Evolutionary conservation across 2,888 invertebrate species (phyloP).

Genomic region (Zelleria hepariella): DNA sequence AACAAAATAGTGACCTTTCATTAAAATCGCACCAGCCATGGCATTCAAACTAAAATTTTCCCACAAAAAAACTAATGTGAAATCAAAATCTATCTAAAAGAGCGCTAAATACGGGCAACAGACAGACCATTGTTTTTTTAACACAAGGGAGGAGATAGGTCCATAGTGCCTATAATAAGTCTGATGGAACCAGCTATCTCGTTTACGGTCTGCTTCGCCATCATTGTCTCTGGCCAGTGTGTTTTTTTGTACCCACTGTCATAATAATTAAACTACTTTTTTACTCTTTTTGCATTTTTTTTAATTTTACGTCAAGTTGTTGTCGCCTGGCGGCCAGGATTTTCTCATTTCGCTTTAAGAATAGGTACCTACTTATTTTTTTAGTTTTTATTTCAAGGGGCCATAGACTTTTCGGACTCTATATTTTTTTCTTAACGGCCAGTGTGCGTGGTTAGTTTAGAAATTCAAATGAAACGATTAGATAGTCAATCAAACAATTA

Average conservation of each 20-base stretch:
- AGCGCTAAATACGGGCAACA: neutral
- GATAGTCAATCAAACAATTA: neutral
- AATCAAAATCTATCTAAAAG: neutral
- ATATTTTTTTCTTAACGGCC: neutral
- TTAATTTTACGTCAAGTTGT: neutral
- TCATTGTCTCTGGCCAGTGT: slow-evolving; percentile 23
- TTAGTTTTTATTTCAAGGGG: neutral
- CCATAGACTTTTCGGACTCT: neutral
- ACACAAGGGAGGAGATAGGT: neutral
- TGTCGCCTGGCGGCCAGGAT: neutral
- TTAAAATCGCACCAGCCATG: too few relatives aligned
- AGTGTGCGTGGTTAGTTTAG: neutral
- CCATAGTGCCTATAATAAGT: neutral
- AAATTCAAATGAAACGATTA: neutral
- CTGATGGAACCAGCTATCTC: neutral
- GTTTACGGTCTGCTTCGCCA: slow-evolving; percentile 32
- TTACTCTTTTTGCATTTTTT: neutral
- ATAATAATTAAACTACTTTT: slow-evolving; percentile 3
- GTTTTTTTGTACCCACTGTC: slow-evolving; percentile 22
- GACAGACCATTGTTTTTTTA: neutral
- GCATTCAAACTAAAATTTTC: too few relatives aligned
- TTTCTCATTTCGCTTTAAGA: neutral
- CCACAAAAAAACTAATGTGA: too few relatives aligned
- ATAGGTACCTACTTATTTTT: too few relatives aligned
- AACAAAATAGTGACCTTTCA: too few relatives aligned